Evolutionary conservation across 2,113 vertebrate species (phyloP), one percentile per base, ranked within the genome.

Genomic region (Hemichromis elongatus): DNA sequence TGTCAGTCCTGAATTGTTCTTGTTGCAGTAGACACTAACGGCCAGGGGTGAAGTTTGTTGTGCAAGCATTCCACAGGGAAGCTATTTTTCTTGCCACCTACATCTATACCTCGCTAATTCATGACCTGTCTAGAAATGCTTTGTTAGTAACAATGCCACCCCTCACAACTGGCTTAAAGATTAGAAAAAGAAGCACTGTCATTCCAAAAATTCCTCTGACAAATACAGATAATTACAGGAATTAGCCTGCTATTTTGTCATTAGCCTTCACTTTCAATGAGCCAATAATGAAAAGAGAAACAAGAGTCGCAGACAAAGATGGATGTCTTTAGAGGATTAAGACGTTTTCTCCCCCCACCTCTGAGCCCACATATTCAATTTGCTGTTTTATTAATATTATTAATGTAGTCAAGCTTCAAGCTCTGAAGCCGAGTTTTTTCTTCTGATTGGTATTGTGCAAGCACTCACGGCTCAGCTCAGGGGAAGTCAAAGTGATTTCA

Each of bases 371-470:
- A 94, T 90, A 90, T 95, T 95, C 91, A 96, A 92, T 93, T 93
- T 94, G 75, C 85, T 83, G 84, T 94, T 95, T 95, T 96, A 96
- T 95, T 96, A 96, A 96, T 95, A 94, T 95, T 92, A 96, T 96
- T 94, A 96, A 95, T 95, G 92, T 90, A 95, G 93, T 94, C 92
- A 84, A 82, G 89, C 93, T 89, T 90, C 75, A 91, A 89, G 93
- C 93, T 92, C 82, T 86, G 91, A 90, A 86, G 92, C 88, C 7
- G 50, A 82, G 89, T 86, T 90, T 90, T 66, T 88, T 81, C 89
- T 89, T 86, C 93, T 95, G 95, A 96, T 94, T 95, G 93, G 94
- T 92, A 95, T 96, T 96, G 95, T 96, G 93, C 70, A 90, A 88
- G 79, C 70, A 14, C 93, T 95, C 95, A 96, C 94, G 95, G 94